These are phyloP conservation scores for Vulpes ferrilata DNA, from an alignment of 2,113 vertebrate species.

Conservation along the genomic window DNA sequence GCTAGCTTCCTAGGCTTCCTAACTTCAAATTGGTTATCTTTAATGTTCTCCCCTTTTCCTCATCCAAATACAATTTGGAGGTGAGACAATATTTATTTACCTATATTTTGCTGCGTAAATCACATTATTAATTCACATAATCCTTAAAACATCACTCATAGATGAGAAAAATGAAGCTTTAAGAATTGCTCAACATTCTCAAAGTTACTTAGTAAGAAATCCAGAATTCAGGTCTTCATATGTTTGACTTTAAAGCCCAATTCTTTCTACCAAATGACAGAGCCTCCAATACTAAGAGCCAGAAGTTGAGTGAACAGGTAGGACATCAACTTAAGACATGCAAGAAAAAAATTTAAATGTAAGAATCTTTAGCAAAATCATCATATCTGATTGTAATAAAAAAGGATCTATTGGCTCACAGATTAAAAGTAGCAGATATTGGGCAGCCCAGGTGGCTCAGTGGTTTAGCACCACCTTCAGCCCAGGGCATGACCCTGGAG, in stretches of 20 bases:
- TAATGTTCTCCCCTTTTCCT: not conserved
- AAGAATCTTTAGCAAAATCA: not conserved
- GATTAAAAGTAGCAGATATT: not conserved
- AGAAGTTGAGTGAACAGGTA: not conserved
- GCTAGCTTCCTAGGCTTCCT: not conserved
- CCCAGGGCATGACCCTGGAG: too few relatives aligned
- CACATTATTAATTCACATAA: not conserved
- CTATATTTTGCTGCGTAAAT: not conserved
- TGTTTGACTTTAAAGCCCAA: not conserved
- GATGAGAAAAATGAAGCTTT: not conserved
- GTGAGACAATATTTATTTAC: not conserved
- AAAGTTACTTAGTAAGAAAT: conserved; percentile 13
- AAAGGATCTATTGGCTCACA: not conserved
- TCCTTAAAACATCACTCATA: not conserved
- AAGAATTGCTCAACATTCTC: not conserved
- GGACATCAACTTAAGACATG: not conserved
- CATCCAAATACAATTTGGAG: not conserved
- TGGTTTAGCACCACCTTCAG: too few relatives aligned
- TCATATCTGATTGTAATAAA: not conserved
- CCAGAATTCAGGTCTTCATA: not conserved
- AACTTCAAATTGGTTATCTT: not conserved
- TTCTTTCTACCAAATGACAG: not conserved
- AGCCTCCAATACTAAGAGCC: not conserved
- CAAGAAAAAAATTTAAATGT: not conserved
- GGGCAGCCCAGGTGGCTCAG: too few relatives aligned